Conservation (phyloP, 1,140 invertebrate genomes). For the Caenorhabditis tropicalis region DNA sequence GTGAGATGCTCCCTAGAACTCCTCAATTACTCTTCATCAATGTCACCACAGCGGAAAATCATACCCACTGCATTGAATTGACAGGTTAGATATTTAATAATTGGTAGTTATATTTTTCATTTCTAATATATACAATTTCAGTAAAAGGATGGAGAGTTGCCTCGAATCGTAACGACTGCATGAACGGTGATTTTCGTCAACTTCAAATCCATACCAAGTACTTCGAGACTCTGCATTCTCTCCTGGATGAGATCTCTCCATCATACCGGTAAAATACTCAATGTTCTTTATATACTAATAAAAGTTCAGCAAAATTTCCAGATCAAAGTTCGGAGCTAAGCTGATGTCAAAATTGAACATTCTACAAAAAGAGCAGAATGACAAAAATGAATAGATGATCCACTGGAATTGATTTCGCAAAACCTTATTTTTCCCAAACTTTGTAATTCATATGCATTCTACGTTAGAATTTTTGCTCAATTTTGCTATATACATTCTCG, state of each 20-base stretch:
- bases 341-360: no score
- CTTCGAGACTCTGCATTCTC: constrained; percentile 36
- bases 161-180: constrained; percentile 47
- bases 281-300: neutral
- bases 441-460: neutral
- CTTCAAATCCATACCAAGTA: constrained; percentile 48
- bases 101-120: neutral
- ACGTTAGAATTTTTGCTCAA: neutral
- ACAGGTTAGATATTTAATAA: neutral
- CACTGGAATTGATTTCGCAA: neutral
- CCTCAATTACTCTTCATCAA: constrained; percentile 51
- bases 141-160: constrained; percentile 50
- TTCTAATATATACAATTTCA: constrained; percentile 16
- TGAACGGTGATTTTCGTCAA: constrained; percentile 54
- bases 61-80: constrained; percentile 51
- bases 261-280: neutral
- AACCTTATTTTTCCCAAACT: neutral
- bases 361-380: constrained; percentile 1
- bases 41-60: constrained; percentile 47
- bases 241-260: constrained; percentile 47
- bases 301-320: neutral
- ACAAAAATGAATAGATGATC: neutral
- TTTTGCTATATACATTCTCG: neutral
- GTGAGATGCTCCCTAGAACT: constrained; percentile 53
- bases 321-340: neutral